Evolutionary conservation across 2,797 vertebrate species (phyloP), one percentile per base, ranked within the genome.

Genomic region (Microctenopoma lineatum): DNA sequence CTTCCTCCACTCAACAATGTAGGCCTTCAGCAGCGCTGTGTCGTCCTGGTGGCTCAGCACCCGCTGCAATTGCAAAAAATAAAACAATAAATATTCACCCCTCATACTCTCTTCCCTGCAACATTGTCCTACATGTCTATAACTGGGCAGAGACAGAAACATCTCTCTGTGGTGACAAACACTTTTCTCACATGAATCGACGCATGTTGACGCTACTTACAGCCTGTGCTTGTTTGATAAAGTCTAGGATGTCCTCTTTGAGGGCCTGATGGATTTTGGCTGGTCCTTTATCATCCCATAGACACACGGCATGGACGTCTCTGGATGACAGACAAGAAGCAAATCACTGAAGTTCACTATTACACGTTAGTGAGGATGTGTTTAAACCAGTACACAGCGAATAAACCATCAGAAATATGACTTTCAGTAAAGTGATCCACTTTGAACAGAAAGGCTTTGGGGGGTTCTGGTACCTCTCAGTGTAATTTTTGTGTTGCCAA

Each of bases 281-380:
- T 42, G 97, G 97, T 73, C 97, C 97, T 94, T 99, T 99, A 89
- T 99, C 97, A 88, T 99, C 97, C 97, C 97, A 99, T 50, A 99
- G 91, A 91, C 97, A 99, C 81, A 99, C 97, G 62, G 97, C 97
- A 82, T 99, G 97, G 50, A 99, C 97, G 71, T 98, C 97, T 90
- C 97, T 99, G 85, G 2, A 58, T 29, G 21, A 59, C 51, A 60
- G 12, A 63, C 1, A 10, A 26, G 4, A 54, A 29, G 26, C 16
- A 66, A 39, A 21, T 18, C 7, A 9, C 7, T 18, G 3, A 42
- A 44, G 41, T 16, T 59, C 4, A 16, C 15, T 16, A 21, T 38
- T 8, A 54, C 26, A 26, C 50, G 25, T 42, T 4, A 57, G 25
- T 12, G 15, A 32, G 0, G 4, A 7, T 1, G n/a, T 10, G 29